Evolutionary conservation across 2,113 vertebrate genomes (phyloP).

Genomic region (Dipodomys stephensi): DNA sequence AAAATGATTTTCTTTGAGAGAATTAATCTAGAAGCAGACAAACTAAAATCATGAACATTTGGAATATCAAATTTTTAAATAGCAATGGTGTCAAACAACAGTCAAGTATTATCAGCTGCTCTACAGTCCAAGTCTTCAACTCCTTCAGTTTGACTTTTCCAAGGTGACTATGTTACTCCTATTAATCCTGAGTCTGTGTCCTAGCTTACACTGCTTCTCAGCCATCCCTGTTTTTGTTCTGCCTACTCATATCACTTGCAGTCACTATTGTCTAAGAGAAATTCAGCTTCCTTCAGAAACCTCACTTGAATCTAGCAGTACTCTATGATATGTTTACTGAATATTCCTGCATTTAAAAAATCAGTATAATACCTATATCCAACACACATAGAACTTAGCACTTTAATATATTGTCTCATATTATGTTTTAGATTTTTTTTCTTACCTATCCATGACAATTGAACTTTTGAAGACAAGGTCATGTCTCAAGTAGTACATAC

Average conservation of each 20-base stretch:
- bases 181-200: not conserved
- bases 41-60: not conserved
- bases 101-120: not conserved
- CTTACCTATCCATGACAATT: not conserved
- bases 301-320: not conserved
- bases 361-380: not conserved
- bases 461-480: constrained; percentile 30
- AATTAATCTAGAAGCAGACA: not conserved
- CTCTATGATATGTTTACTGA: not conserved
- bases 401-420: not conserved
- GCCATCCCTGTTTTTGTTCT: not conserved
- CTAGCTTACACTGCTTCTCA: not conserved
- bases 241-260: not conserved
- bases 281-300: not conserved
- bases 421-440: not conserved
- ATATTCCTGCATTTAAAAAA: not conserved
- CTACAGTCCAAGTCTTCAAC: not conserved
- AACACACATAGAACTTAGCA: not conserved
- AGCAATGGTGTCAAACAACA: not conserved
- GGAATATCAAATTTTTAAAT: not conserved
- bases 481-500: not conserved
- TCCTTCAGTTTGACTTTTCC: not conserved
- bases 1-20: not conserved
- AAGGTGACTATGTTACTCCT: not conserved
- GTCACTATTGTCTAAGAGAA: not conserved